Percentiles rank a stretch among this genome's conserved stretches.
Evolutionary conservation across 2,888 invertebrate species (phyloP).

Genomic region (Drosophila mayaguana): DNA sequence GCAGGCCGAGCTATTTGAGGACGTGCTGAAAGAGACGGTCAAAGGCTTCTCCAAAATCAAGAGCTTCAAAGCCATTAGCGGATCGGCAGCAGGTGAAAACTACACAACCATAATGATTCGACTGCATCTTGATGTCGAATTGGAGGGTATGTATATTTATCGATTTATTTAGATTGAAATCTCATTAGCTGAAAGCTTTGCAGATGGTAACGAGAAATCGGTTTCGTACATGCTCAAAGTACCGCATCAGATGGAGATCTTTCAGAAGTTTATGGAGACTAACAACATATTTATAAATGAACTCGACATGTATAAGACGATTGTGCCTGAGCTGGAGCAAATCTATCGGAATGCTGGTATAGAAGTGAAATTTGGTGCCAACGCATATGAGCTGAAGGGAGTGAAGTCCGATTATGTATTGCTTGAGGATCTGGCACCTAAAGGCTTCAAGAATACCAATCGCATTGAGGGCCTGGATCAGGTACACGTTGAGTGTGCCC

Average conservation of each 20-base stretch:
- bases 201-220: slow-evolving; percentile 48
- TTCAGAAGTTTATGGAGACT: slow-evolving; percentile 43
- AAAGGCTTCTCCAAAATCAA: slow-evolving; percentile 42
- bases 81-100: slow-evolving; percentile 77
- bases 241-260: slow-evolving; percentile 50
- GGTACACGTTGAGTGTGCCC: slow-evolving; percentile 67
- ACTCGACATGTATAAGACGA: slow-evolving; percentile 64
- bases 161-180: not conserved
- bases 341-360: slow-evolving; percentile 69
- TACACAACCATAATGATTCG: slow-evolving; percentile 79
- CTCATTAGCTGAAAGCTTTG: not conserved
- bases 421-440: slow-evolving; percentile 72
- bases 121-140: slow-evolving; percentile 63
- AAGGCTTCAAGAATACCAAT: slow-evolving; percentile 74
- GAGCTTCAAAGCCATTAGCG: slow-evolving; percentile 48
- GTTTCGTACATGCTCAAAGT: slow-evolving; percentile 68
- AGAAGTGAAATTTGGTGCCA: slow-evolving; percentile 70
- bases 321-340: slow-evolving; percentile 78
- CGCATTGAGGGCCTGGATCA: slow-evolving; percentile 76
- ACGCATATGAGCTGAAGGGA: slow-evolving; percentile 61
- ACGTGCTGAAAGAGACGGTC: slow-evolving; percentile 43
- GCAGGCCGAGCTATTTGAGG: slow-evolving; percentile 47
- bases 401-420: slow-evolving; percentile 58
- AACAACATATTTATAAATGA: slow-evolving; percentile 73
- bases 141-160: slow-evolving; percentile 55